Evolutionary conservation across 2,888 invertebrate genomes (phyloP).

Genomic region (Yponomeuta evonymella): DNA sequence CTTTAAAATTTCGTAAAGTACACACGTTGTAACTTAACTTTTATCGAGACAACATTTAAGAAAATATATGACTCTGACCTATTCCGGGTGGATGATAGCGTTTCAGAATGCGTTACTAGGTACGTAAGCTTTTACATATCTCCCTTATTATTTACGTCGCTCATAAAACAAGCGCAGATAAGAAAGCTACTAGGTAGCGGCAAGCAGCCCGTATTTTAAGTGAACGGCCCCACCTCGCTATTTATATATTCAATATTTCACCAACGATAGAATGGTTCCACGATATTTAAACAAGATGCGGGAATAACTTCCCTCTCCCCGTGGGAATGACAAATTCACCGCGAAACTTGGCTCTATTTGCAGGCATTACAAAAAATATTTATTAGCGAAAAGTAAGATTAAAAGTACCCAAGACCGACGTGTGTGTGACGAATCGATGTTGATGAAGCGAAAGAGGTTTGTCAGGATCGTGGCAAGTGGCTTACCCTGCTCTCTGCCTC

Average conservation of each 20-base stretch:
- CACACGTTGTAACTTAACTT: too few species aligned
- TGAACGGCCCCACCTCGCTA: conserved; percentile 20
- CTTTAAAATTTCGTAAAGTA: too few species aligned
- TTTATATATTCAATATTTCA: conserved; percentile 39
- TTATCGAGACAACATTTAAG: too few species aligned
- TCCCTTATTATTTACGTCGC: conserved; percentile 34
- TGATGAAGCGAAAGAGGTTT: too few species aligned
- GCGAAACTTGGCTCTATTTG: neutral
- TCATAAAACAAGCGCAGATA: conserved; percentile 39
- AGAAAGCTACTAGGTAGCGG: conserved; percentile 21
- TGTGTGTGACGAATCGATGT: too few species aligned
- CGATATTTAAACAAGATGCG: conserved; percentile 14
- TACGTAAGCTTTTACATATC: neutral
- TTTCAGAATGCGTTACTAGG: neutral
- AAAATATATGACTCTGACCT: neutral
- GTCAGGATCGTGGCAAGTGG: too few species aligned
- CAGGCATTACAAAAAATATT: too few species aligned
- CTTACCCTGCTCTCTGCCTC: too few species aligned
- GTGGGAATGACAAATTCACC: conserved; percentile 5
- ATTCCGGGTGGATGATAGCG: neutral
- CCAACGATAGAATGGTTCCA: conserved; percentile 22
- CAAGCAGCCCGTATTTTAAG: conserved; percentile 18
- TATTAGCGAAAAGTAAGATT: too few species aligned
- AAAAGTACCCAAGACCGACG: too few species aligned
- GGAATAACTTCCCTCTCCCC: conserved; percentile 7